phyloP scores from a whole-genome alignment of 2,888 invertebrate species.

The Cynaeus angustus region DNA sequence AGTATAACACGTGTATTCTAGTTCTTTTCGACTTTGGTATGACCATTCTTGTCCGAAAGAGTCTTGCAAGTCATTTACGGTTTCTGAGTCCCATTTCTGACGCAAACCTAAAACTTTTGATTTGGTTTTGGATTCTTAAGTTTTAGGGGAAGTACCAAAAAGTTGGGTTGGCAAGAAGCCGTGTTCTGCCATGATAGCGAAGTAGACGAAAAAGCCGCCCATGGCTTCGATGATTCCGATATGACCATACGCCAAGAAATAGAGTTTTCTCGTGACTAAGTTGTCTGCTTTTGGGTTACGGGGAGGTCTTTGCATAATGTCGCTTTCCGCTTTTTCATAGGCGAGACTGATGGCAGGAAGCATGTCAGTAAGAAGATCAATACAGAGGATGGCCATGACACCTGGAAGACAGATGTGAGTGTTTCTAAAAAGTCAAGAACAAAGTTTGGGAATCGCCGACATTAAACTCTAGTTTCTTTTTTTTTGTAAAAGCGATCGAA shows the following conservation, averaged over 20 bases:
- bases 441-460: slow-evolving; percentile 3
- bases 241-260: slow-evolving; percentile 89
- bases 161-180: slow-evolving; percentile 82
- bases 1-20: slow-evolving; percentile 87
- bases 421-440: no score
- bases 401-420: slow-evolving; percentile 71
- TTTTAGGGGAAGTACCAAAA: slow-evolving; percentile 69
- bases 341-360: slow-evolving; percentile 87
- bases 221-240: slow-evolving; percentile 90
- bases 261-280: slow-evolving; percentile 77
- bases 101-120: slow-evolving; percentile 72
- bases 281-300: slow-evolving; percentile 75
- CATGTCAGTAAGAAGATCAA: slow-evolving; percentile 88
- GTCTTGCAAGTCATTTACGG: slow-evolving; percentile 79
- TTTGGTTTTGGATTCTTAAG: neutral
- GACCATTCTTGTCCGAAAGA: slow-evolving; percentile 89
- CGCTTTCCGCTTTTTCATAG: slow-evolving; percentile 85
- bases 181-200: slow-evolving; percentile 88
- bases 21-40: slow-evolving; percentile 79
- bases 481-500: no score
- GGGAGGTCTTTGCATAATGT: slow-evolving; percentile 82
- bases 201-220: slow-evolving; percentile 91
- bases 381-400: slow-evolving; percentile 78
- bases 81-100: slow-evolving; percentile 83
- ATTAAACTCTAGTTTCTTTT: no score